These are phyloP conservation scores for Thymelicus lineola DNA, from an alignment of 2,888 invertebrate species.

Conservation along the genomic window DNA sequence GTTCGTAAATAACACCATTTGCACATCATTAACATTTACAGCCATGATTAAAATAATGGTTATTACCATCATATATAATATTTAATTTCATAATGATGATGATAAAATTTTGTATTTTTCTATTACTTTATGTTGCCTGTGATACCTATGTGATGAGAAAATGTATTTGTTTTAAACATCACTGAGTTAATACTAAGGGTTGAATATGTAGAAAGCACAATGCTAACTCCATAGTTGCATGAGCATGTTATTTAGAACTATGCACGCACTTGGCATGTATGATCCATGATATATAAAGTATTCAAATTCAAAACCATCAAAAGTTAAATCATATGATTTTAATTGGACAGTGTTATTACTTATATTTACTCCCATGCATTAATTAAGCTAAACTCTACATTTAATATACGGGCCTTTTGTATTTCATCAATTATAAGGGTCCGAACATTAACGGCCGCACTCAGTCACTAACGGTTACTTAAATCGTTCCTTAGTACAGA, in stretches of 20 bases:
- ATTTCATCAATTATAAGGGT: no score
- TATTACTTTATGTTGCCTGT: neutral
- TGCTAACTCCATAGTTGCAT: slow-evolving; percentile 1
- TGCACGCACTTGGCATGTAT: slow-evolving; percentile 32
- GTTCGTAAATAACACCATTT: neutral
- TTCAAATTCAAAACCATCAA: no score
- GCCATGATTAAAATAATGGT: no score
- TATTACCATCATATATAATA: no score
- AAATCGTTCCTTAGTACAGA: no score
- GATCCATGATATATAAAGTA: slow-evolving; percentile 30
- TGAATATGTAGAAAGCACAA: slow-evolving; percentile 2
- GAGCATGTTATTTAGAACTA: slow-evolving; percentile 1
- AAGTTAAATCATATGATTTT: neutral
- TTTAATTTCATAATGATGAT: no score
- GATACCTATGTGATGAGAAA: neutral
- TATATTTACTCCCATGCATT: no score
- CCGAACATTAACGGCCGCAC: no score
- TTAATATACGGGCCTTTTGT: no score
- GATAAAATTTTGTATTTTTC: neutral
- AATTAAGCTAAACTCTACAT: no score
- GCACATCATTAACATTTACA: neutral
- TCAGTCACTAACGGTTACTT: no score
- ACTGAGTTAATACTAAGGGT: neutral
- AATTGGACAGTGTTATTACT: neutral
- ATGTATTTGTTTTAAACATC: neutral